These are phyloP conservation scores for Globodera ellingtonae DNA, from an alignment of 1,140 invertebrate species.

Conservation along the genomic window DNA sequence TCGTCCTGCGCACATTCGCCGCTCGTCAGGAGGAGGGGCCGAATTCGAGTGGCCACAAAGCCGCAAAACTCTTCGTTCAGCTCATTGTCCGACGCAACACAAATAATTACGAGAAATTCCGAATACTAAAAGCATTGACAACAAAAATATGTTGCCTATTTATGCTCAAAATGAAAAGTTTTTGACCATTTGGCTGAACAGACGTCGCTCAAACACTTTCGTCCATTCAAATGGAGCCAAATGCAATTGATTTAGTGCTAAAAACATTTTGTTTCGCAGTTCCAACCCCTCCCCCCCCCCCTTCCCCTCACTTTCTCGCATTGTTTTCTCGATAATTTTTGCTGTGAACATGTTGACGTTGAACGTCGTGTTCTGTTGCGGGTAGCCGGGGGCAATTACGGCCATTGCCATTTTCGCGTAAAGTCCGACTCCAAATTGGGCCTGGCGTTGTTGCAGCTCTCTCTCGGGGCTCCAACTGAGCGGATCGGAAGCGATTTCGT, in stretches of 20 bases:
- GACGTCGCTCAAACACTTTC: background rate
- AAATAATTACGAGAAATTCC: background rate
- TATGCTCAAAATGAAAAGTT: background rate
- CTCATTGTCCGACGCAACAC: background rate
- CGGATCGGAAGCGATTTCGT: background rate
- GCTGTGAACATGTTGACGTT: conserved; percentile 18
- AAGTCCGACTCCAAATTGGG: background rate
- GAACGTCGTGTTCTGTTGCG: conserved; percentile 24
- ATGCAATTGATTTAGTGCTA: background rate
- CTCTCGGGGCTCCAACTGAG: background rate
- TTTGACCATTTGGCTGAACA: background rate
- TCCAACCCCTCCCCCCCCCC: too few species aligned
- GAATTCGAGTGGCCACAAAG: background rate
- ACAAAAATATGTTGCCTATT: too few species aligned
- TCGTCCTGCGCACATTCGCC: background rate
- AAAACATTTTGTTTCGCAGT: background rate
- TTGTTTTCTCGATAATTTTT: conserved; percentile 16
- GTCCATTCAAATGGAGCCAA: background rate
- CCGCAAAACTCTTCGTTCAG: background rate
- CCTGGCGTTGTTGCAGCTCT: background rate
- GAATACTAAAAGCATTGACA: background rate
- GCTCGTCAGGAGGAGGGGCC: background rate
- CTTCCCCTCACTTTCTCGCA: conserved; percentile 2
- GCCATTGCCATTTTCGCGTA: conserved; percentile 9
- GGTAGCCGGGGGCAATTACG: conserved; percentile 7